Evolutionary conservation across 1,140 invertebrate species (phyloP).

Genomic region (Drosophila kohkoa): DNA sequence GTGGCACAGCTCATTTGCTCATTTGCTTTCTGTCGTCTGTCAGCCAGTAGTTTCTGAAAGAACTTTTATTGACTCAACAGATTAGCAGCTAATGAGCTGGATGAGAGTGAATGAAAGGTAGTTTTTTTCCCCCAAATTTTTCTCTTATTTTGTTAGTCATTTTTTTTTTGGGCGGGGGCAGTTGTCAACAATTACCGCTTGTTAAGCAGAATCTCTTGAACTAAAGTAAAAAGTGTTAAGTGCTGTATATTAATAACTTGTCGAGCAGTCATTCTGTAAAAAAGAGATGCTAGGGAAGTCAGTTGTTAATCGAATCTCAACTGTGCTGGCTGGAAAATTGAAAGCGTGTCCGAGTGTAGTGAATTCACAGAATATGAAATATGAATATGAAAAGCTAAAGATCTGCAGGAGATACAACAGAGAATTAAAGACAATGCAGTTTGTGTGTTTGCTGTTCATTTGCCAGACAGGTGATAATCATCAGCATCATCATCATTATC

Average conservation of each 20-base stretch:
- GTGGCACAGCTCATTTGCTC: conserved; percentile 48
- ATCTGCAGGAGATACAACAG: background rate
- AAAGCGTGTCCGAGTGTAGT: background rate
- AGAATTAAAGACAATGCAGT: conserved; percentile 36
- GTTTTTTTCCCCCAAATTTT: conserved; percentile 16
- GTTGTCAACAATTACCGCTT: conserved; percentile 61
- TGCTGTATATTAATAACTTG: conserved; percentile 67
- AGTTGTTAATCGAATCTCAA: conserved; percentile 46
- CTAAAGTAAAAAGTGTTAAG: conserved; percentile 57
- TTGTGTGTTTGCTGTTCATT: conserved; percentile 45
- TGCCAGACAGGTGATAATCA: conserved; percentile 73
- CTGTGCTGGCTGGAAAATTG: conserved; percentile 18
- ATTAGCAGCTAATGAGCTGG: conserved; percentile 70
- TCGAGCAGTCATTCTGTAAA: background rate
- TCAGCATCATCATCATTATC: conserved; percentile 32
- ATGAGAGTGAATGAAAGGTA: conserved; percentile 19
- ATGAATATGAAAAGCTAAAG: background rate
- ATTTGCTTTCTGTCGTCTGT: background rate
- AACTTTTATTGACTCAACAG: conserved; percentile 70
- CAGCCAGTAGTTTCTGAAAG: conserved; percentile 14
- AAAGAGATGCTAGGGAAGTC: conserved; percentile 16
- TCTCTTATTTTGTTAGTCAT: conserved; percentile 21
- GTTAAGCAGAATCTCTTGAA: conserved; percentile 50
- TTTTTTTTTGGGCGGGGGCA: conserved; percentile 13
- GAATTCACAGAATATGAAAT: background rate